phyloP scores from a whole-genome alignment of 2,888 invertebrate genomes.

The Pilophorus perplexus region DNA sequence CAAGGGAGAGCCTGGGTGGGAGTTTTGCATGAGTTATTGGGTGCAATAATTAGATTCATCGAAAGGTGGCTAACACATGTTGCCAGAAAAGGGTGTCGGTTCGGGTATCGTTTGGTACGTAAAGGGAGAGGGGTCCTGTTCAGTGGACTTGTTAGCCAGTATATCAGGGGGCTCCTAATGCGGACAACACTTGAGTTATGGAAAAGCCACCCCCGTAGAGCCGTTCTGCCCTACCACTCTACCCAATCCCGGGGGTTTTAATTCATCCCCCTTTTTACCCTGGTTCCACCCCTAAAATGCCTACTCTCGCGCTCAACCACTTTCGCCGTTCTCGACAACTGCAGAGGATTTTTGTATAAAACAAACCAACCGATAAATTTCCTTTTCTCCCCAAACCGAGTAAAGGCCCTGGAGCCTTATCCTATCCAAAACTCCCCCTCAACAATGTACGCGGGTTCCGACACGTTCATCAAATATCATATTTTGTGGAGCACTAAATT shows the following conservation, averaged over 20 bases:
- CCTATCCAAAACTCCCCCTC: too few species aligned
- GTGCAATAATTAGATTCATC: constrained; percentile 37
- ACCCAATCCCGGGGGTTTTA: neutral
- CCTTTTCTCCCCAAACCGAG: neutral
- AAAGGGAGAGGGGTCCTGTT: neutral
- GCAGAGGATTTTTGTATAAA: constrained; percentile 38
- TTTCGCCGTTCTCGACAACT: constrained; percentile 29
- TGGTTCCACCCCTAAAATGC: neutral
- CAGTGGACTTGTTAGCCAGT: constrained; percentile 32
- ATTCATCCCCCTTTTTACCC: constrained; percentile 8
- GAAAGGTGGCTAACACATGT: constrained; percentile 37
- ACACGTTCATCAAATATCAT: too few species aligned
- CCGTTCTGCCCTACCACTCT: too few species aligned
- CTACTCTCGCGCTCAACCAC: neutral
- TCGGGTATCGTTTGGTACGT: neutral
- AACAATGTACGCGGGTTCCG: too few species aligned
- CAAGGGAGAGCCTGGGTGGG: neutral
- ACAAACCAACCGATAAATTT: constrained; percentile 43
- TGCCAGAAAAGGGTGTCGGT: constrained; percentile 18
- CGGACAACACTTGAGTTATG: constrained; percentile 26
- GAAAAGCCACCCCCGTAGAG: too few species aligned
- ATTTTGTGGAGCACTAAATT: too few species aligned
- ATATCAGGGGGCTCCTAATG: constrained; percentile 21
- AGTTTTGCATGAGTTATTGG: neutral
- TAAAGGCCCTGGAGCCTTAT: too few species aligned